Conservation (phyloP, 2,113 vertebrate genomes). For the Calyptommatus sinebrachiatus region DNA sequence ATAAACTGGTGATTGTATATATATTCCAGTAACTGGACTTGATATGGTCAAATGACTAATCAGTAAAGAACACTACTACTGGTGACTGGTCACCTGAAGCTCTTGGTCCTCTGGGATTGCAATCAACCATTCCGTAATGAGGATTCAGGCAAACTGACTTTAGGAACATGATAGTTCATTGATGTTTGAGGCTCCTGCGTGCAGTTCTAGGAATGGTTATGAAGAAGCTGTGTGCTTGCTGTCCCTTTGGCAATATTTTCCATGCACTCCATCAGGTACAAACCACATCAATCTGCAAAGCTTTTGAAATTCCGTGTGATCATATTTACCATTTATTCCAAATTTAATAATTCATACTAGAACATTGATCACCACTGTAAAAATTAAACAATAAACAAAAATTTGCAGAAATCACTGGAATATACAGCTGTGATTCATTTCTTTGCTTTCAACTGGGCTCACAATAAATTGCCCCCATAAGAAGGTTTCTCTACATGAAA, state of each 20-base stretch:
- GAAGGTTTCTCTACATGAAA: too few relatives aligned
- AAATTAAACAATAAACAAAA: constrained; percentile 38
- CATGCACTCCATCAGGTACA: background rate
- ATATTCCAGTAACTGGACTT: too few relatives aligned
- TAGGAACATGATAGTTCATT: accelerated
- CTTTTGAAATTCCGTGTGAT: constrained; percentile 39
- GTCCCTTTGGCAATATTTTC: background rate
- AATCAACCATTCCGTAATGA: background rate
- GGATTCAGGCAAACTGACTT: accelerated
- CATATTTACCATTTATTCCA: constrained; percentile 28
- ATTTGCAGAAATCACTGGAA: background rate
- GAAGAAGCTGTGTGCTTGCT: accelerated
- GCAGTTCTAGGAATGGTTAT: background rate
- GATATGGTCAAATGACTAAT: too few relatives aligned
- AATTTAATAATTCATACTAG: constrained; percentile 6
- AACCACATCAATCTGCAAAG: background rate
- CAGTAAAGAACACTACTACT: too few relatives aligned
- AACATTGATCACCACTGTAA: constrained; percentile 23
- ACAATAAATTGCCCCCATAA: too few relatives aligned
- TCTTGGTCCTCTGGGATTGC: background rate
- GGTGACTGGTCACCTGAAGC: background rate
- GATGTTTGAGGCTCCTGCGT: background rate
- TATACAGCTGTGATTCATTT: background rate
- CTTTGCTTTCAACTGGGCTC: too few relatives aligned
- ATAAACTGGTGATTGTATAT: too few relatives aligned